phyloP scores from a whole-genome alignment of 2,797 vertebrate species.

The Neoniphon sammara region DNA sequence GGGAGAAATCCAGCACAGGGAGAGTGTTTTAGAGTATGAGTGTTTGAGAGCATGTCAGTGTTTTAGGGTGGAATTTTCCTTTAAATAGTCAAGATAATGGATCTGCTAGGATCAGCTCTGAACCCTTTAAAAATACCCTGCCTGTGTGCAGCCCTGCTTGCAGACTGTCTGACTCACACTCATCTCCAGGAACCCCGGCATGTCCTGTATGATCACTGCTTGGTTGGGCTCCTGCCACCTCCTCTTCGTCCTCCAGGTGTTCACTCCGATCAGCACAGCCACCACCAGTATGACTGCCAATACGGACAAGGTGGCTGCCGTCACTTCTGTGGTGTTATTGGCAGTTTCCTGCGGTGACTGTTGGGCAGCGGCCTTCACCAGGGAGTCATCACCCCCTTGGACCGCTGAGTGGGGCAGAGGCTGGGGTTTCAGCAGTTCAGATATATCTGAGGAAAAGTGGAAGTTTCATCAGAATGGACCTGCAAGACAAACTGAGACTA shows the following conservation, averaged over 20 bases:
- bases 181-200: conserved; percentile 47
- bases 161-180: conserved; percentile 14
- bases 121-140: background rate
- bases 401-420: conserved; percentile 38
- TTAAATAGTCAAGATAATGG: too few species aligned
- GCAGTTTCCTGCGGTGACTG: conserved; percentile 45
- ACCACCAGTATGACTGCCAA: conserved; percentile 81
- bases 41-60: too few species aligned
- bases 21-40: too few species aligned
- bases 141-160: background rate
- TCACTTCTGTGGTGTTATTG: conserved; percentile 48
- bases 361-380: conserved; percentile 67
- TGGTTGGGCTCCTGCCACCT: background rate
- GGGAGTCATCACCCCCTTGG: conserved; percentile 62
- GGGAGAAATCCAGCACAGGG: too few species aligned
- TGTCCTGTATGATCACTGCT: conserved; percentile 44
- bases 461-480: background rate
- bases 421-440: conserved; percentile 78
- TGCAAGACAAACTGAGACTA: too few species aligned
- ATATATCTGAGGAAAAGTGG: conserved; percentile 81
- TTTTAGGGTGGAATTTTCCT: too few species aligned
- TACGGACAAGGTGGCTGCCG: conserved; percentile 72
- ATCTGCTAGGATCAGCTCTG: too few species aligned
- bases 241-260: conserved; percentile 73
- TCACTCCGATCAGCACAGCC: conserved; percentile 73